A percentile compares a stretch with the other conserved stretches of the same genome.
These are phyloP conservation scores for Thalassaphorura encarpata DNA, from an alignment of 1,140 invertebrate species.

Conservation along the genomic window DNA sequence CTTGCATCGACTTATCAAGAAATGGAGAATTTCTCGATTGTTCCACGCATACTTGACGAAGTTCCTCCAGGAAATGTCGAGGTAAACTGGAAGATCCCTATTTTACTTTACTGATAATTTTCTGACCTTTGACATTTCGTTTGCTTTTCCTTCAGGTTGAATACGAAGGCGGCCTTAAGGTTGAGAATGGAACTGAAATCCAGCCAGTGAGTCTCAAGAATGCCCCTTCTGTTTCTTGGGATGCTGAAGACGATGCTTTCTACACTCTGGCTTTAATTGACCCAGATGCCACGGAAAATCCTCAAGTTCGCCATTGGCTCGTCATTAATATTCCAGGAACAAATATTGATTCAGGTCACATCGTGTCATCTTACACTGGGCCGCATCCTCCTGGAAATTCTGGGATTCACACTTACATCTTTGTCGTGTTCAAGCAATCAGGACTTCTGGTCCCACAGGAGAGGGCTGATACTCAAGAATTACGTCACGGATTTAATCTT, in stretches of 20 bases:
- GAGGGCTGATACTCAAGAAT: not conserved
- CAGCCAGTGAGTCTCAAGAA: not conserved
- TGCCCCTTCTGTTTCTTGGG: not conserved
- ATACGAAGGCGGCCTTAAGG: not conserved
- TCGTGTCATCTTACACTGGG: not conserved
- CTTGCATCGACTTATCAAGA: no score
- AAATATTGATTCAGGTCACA: not conserved
- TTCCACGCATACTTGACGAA: not conserved
- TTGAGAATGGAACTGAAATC: not conserved
- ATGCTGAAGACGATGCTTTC: not conserved
- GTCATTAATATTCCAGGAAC: constrained; percentile 1
- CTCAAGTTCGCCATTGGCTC: not conserved
- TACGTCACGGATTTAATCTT: not conserved
- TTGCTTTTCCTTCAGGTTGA: not conserved
- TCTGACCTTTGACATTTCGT: not conserved
- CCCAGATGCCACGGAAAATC: not conserved
- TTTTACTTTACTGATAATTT: not conserved
- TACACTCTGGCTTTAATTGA: constrained; percentile 1
- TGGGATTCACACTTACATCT: not conserved
- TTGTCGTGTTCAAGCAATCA: not conserved
- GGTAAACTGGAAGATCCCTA: not conserved
- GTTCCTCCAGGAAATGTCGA: not conserved
- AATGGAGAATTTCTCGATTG: not conserved
- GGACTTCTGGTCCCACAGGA: not conserved
- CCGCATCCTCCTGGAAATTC: not conserved